These are phyloP conservation scores for Apeltes quadracus DNA, from an alignment of 2,113 vertebrate genomes.

Conservation along the genomic window DNA sequence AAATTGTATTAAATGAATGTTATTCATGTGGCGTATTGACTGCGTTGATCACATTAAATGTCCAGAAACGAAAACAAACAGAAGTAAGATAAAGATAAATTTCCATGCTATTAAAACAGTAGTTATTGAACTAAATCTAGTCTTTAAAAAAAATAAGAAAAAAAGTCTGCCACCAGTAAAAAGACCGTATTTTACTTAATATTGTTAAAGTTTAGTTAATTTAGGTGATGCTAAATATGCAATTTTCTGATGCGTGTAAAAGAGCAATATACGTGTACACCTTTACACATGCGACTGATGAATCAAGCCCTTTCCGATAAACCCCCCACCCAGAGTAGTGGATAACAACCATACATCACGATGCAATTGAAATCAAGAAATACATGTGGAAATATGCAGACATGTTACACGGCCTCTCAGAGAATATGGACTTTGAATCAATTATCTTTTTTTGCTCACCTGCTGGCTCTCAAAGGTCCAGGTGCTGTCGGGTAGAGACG, in stretches of 20 bases:
- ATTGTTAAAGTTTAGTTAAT: background rate
- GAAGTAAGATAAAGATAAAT: too few relatives aligned
- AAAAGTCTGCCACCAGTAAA: background rate
- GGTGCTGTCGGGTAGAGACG: conserved; percentile 72
- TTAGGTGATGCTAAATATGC: background rate
- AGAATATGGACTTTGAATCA: too few relatives aligned
- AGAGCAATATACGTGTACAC: background rate
- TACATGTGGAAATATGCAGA: too few relatives aligned
- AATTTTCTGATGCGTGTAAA: background rate
- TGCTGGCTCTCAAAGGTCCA: conserved; percentile 76
- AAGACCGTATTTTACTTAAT: background rate
- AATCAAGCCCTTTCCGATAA: too few relatives aligned
- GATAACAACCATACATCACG: background rate
- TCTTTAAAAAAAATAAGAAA: background rate
- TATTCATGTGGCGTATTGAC: background rate
- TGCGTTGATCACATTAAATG: background rate
- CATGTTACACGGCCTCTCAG: too few relatives aligned
- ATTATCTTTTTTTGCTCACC: conserved; percentile 53
- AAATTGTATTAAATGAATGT: fast-evolving
- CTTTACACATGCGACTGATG: background rate
- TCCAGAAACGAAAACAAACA: background rate
- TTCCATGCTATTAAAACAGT: too few relatives aligned
- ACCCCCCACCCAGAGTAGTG: too few relatives aligned
- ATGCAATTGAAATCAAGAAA: background rate
- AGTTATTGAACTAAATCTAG: too few relatives aligned